Evolutionary conservation across 2,888 invertebrate genomes (phyloP).

Genomic region (Acheta domesticus): DNA sequence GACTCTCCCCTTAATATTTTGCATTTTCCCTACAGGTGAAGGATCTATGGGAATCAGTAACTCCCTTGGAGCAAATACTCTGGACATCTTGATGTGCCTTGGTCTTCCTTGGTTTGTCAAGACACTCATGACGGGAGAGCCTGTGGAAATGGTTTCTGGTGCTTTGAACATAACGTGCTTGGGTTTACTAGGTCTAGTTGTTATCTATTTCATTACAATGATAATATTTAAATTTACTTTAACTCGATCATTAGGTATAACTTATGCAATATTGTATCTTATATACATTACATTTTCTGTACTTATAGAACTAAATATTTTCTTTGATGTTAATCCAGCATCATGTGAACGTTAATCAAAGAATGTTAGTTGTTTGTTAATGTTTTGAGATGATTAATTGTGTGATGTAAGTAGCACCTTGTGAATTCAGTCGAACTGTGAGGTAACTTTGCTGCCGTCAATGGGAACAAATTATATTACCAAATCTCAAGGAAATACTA

Average conservation of each 20-base stretch:
- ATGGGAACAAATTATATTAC: too few relatives aligned
- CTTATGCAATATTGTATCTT: slow-evolving; percentile 64
- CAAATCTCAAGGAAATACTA: too few relatives aligned
- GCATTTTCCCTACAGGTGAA: slow-evolving; percentile 54
- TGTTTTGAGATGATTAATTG: too few relatives aligned
- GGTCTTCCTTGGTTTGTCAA: slow-evolving; percentile 77
- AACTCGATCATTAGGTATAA: slow-evolving; percentile 66
- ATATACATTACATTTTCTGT: slow-evolving; percentile 66
- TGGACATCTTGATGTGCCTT: slow-evolving; percentile 73
- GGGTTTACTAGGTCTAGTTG: slow-evolving; percentile 51
- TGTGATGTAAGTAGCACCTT: too few relatives aligned
- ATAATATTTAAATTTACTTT: slow-evolving; percentile 64
- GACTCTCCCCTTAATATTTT: too few relatives aligned
- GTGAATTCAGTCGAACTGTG: too few relatives aligned
- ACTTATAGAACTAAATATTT: slow-evolving; percentile 72
- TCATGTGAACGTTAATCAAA: slow-evolving; percentile 18
- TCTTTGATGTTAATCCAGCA: slow-evolving; percentile 70
- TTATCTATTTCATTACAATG: slow-evolving; percentile 65
- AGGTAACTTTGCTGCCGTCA: too few relatives aligned
- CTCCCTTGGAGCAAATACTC: slow-evolving; percentile 78
- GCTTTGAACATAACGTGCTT: slow-evolving; percentile 66
- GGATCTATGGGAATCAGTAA: slow-evolving; percentile 78
- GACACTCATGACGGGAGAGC: slow-evolving; percentile 54
- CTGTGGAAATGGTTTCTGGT: slow-evolving; percentile 41
- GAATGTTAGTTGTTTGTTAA: neutral